Evolutionary conservation across 2,797 vertebrate species (phyloP).

Genomic region (Lutra lutra): DNA sequence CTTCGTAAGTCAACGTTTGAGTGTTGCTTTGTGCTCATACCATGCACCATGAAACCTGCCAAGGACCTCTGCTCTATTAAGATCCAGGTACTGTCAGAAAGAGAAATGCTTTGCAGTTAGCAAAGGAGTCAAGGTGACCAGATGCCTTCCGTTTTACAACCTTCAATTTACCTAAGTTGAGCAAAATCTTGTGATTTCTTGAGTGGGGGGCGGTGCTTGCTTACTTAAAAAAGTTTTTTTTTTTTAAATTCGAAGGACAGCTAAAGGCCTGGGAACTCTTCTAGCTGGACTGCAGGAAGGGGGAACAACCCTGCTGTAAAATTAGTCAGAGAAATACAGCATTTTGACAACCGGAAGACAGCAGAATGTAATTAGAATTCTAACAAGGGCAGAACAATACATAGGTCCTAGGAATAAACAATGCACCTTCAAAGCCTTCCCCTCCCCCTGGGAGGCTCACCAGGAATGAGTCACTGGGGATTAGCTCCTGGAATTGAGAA

Average conservation of each 20-base stretch:
- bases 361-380: background rate
- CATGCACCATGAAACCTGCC: background rate
- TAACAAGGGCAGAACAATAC: background rate
- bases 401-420: conserved; percentile 23
- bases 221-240: background rate
- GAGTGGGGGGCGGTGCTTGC: background rate
- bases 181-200: background rate
- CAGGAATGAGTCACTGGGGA: conserved; percentile 61
- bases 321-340: background rate
- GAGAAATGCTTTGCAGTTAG: background rate
- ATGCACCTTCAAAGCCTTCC: background rate
- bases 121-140: background rate
- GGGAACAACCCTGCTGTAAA: background rate
- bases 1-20: background rate
- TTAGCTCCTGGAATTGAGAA: conserved; percentile 50
- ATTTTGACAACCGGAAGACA: background rate
- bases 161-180: background rate
- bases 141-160: background rate
- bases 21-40: background rate
- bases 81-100: background rate
- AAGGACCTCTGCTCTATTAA: background rate
- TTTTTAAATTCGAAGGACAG: background rate
- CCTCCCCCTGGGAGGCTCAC: conserved; percentile 36
- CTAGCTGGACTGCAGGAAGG: background rate
- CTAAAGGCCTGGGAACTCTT: background rate